phyloP scores from a whole-genome alignment of 2,888 invertebrate genomes.

The Ceraclea dissimilis region DNA sequence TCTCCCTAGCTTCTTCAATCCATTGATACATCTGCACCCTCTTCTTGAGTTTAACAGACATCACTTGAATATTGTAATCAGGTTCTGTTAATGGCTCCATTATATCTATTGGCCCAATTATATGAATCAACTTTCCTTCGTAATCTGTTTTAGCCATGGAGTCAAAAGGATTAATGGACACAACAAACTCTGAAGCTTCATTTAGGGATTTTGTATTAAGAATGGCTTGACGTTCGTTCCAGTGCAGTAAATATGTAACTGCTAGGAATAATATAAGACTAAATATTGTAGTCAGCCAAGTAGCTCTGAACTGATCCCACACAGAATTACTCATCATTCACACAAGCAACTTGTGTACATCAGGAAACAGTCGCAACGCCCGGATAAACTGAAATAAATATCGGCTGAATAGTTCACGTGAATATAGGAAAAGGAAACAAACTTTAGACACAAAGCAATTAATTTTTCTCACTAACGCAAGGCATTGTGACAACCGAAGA shows the following conservation, averaged over 20 bases:
- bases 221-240: conserved; percentile 83
- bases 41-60: conserved; percentile 75
- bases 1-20: conserved; percentile 64
- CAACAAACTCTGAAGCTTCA: conserved; percentile 56
- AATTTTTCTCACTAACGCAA: too few relatives aligned
- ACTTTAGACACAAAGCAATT: too few relatives aligned
- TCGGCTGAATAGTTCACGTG: neutral
- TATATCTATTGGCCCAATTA: conserved; percentile 64
- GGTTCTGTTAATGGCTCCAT: conserved; percentile 79
- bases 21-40: conserved; percentile 92
- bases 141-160: conserved; percentile 57
- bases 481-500: too few relatives aligned
- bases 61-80: conserved; percentile 77
- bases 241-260: conserved; percentile 66
- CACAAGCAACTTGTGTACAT: neutral
- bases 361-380: neutral
- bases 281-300: conserved; percentile 65
- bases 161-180: conserved; percentile 59
- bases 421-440: too few relatives aligned
- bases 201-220: conserved; percentile 71
- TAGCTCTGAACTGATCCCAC: conserved; percentile 54
- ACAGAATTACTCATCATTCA: conserved; percentile 15
- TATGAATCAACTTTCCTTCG: conserved; percentile 70
- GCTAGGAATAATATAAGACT: conserved; percentile 58
- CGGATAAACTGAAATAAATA: neutral